Percentiles rank a stretch among this genome's conserved stretches.
Conservation (phyloP, 2,888 invertebrate genomes). For the Clistopyga incitator region DNA sequence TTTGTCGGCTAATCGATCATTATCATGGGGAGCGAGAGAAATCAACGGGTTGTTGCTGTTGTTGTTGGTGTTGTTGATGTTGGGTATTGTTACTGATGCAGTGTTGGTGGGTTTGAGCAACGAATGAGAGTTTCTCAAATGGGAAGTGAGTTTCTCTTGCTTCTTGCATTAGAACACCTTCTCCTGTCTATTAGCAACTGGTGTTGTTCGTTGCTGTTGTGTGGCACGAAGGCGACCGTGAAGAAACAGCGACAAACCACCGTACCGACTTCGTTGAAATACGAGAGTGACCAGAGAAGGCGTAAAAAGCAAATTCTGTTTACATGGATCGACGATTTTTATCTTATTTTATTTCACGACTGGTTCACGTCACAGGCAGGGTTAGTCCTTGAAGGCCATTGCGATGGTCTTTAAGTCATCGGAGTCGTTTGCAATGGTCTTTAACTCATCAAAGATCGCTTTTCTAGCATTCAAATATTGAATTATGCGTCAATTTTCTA, state of each 20-base stretch:
- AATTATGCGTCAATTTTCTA: not conserved
- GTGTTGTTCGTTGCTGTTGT: constrained; percentile 4
- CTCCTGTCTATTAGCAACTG: not conserved
- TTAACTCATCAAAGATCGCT: no score
- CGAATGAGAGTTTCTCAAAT: constrained; percentile 49
- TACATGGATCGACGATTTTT: constrained; percentile 1
- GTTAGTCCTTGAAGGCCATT: not conserved
- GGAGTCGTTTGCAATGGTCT: no score
- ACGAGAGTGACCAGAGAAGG: constrained; percentile 22
- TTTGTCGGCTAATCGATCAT: constrained; percentile 8
- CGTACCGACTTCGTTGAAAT: constrained; percentile 25
- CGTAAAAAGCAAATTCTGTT: constrained; percentile 1
- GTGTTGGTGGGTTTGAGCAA: constrained; percentile 32
- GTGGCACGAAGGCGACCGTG: constrained; percentile 28
- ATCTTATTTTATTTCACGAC: not conserved
- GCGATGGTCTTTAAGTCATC: not conserved
- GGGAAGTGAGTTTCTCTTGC: constrained; percentile 58
- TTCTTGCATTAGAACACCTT: constrained; percentile 22
- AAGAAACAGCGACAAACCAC: constrained; percentile 28
- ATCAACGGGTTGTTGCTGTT: not conserved
- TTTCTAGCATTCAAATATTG: not conserved
- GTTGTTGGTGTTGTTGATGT: not conserved
- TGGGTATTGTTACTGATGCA: not conserved
- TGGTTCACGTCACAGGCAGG: not conserved
- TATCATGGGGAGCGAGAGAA: not conserved